Evolutionary conservation across 2,113 vertebrate species (phyloP).

Genomic region (Prunella fulvescens): DNA sequence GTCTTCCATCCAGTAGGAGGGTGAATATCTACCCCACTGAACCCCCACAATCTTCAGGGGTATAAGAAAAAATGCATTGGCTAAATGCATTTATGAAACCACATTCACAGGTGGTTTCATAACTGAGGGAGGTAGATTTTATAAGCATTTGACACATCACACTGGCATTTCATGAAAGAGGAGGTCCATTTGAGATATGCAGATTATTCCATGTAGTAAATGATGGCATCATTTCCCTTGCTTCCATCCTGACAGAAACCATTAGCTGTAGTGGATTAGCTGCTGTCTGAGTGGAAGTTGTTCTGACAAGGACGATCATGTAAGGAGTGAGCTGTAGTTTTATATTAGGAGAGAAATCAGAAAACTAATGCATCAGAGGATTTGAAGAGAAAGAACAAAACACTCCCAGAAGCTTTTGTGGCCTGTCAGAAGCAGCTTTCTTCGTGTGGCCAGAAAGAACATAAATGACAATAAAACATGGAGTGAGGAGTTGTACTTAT

Average conservation of each 20-base stretch:
- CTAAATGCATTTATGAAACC: background rate
- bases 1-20: background rate
- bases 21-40: background rate
- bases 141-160: background rate
- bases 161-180: background rate
- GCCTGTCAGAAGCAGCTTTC: background rate
- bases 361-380: background rate
- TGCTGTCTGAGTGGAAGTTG: background rate
- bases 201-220: background rate
- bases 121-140: background rate
- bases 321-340: background rate
- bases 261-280: background rate
- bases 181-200: background rate
- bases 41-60: fast-evolving
- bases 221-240: background rate
- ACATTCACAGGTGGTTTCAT: fast-evolving
- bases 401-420: background rate
- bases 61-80: background rate
- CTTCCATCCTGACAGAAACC: conserved; percentile 6
- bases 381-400: background rate
- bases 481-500: background rate
- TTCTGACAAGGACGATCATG: background rate
- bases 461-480: background rate
- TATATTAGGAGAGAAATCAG: background rate
- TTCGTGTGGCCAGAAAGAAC: background rate